Evolutionary conservation across 2,113 vertebrate species (phyloP), one percentile per base, ranked within the genome.

Genomic region (Marmota flaviventris): DNA sequence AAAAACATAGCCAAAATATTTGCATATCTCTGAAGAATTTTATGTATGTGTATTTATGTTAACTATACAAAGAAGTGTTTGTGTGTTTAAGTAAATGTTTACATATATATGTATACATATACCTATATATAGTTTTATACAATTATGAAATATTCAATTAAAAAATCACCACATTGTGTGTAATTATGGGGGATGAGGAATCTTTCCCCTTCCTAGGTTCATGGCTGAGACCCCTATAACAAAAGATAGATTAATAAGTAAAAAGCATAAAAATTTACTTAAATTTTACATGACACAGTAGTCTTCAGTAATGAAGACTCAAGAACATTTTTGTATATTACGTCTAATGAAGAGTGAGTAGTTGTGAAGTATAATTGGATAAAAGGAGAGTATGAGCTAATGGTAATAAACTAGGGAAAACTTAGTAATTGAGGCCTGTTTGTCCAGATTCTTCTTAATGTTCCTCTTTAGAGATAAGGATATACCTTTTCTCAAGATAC

Each of bases 1-100:
- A 83, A 5, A 93, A 89, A 29, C 77, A 88, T 2, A 93, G n/a
- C 34, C 39, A n/a, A 72, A 87, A 91, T 91, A 22, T 70, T 89
- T 34, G 48, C 9, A 53, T 3, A 76, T 81, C 20, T 56, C 39
- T 37, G 83, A 75, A 78, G 42, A 92, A 85, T 94, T 61, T 61
- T 65, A 29, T 39, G 8, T 70, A 56, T 16, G 22, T 53, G 45
- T 13, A 16, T 17, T 53, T 29, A 32, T 69, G 32, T 67, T 76
- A 92, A 69, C 14, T 25, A 84, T 32, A 61, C 2, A 53, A 69
- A 51, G 37, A 94, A 85, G 56, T 67, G 4, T 61, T 86, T 78
- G 65, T 72, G 22, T 78, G 67, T 77, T 82, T 81, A 39, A 70
- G 42, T 53, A 79, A 69, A 81, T 53, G 32, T 72, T 56, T 63